Base-by-base conservation (phyloP, 2,113 vertebrate genomes). In the Nothocercus nigrocapillus region DNA sequence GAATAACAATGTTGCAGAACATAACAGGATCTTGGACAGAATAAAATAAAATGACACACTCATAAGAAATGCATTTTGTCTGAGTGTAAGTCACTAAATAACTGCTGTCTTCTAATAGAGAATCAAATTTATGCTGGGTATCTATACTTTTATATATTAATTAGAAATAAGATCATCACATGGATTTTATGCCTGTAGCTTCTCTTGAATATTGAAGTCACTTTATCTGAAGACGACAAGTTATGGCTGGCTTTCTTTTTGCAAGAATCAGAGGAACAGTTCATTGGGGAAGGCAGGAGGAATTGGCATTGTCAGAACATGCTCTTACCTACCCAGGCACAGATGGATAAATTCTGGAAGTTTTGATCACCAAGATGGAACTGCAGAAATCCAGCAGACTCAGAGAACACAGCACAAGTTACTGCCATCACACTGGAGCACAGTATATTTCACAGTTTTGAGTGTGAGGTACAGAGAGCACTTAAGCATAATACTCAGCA, bases 131-230 rank as follows among this genome's bases (percentile, higher is more conserved):
- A 89, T 78, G 22, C 64, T 49, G 34, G 44, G 20, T 73, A 85
- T n/a, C 89, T 63, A 93, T 63, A 44, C 44, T 44, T 44, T 44
- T 16, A 93, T 77, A 30, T 45, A 92, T 93, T 92, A 90, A 95
- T 93, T 78, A 82, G 78, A 63, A 92, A 22, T 74, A 88, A 85
- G 74, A 80, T 40, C 49, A 44, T 58, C 75, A 91, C 77, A 61
- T 42, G 66, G 47, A 89, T 87, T 95, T 93, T 84, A 66, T 83
- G 72, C 68, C 92, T 66, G 32, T 58, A 62, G 62, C 53, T 93
- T 84, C 66, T 90, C 62, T 62, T 81, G 56, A 32, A 93, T 88
- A 96, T 82, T 97, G 64, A 91, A 96, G 66, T 66, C 82, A 81
- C 83, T 95, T 93, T 91, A 72, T 94, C 73, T 92, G 53, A 84